Conservation (phyloP, 2,888 invertebrate genomes). For the Synanthedon vespiformis region DNA sequence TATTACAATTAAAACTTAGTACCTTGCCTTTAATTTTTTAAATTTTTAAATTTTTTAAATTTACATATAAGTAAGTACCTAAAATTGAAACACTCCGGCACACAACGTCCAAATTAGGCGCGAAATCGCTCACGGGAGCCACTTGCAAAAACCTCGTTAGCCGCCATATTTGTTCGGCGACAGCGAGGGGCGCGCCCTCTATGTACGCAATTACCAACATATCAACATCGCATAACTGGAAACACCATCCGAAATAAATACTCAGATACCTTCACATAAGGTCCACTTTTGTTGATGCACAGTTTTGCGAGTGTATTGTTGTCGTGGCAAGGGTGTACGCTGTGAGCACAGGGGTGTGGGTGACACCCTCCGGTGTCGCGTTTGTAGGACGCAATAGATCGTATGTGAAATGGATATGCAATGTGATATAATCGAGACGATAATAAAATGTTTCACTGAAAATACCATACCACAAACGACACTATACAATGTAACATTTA, state of each 20-base stretch:
- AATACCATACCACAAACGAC: no score
- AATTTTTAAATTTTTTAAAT: no score
- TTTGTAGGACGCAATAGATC: slow-evolving; percentile 54
- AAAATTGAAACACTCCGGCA: neutral
- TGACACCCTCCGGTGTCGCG: slow-evolving; percentile 58
- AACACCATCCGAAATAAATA: neutral
- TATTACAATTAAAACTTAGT: no score
- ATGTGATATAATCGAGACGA: slow-evolving; percentile 30
- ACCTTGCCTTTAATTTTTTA: no score
- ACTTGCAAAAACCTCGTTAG: slow-evolving; percentile 64
- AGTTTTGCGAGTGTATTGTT: neutral
- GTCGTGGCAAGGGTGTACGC: neutral
- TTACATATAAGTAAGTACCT: no score
- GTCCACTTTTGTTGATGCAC: neutral
- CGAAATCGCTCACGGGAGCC: slow-evolving; percentile 62
- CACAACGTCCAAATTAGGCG: slow-evolving; percentile 57
- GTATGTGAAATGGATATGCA: slow-evolving; percentile 64
- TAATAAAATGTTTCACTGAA: neutral
- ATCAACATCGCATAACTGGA: neutral
- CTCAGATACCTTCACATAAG: neutral
- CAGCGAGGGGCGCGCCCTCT: slow-evolving; percentile 65
- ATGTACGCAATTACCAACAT: slow-evolving; percentile 21
- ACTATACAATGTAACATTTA: no score
- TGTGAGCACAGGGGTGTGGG: slow-evolving; percentile 41
- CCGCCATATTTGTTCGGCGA: slow-evolving; percentile 66